These are phyloP conservation scores for Cardiocondyla obscurior DNA, from an alignment of 1,140 invertebrate genomes.

Conservation along the genomic window DNA sequence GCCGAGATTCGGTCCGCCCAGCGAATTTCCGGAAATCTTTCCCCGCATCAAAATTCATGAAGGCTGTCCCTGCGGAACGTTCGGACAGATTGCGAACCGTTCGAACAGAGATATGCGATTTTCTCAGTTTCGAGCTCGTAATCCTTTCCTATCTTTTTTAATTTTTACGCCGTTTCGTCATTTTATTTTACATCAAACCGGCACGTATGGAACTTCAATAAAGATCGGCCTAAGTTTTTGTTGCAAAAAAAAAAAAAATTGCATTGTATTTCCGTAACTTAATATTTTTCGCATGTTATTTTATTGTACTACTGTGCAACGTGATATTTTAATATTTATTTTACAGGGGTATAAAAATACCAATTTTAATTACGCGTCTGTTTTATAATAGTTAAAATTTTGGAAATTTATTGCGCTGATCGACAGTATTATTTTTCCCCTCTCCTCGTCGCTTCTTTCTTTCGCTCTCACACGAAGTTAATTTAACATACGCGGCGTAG, in stretches of 20 bases:
- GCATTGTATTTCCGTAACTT: background rate
- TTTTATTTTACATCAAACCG: constrained; percentile 1
- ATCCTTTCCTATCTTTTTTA: constrained; percentile 1
- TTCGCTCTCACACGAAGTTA: background rate
- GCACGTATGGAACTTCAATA: background rate
- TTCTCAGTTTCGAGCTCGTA: constrained; percentile 1
- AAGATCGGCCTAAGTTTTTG: background rate
- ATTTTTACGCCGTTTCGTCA: background rate
- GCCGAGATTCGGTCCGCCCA: constrained; percentile 7
- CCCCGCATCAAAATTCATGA: constrained; percentile 48
- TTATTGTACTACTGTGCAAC: background rate
- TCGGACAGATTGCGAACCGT: constrained; percentile 13
- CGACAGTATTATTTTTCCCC: background rate
- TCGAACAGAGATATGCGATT: constrained; percentile 20
- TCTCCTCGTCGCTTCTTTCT: background rate
- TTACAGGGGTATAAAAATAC: background rate
- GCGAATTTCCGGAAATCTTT: constrained; percentile 35
- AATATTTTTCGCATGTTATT: constrained; percentile 1
- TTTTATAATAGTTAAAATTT: background rate
- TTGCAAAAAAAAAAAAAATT: background rate
- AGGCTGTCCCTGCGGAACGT: constrained; percentile 28
- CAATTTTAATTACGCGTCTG: background rate
- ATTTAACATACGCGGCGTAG: background rate
- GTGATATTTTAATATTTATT: background rate
- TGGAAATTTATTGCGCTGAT: background rate